Evolutionary conservation across 53 echinoderm and acorn worm species (phyloP).

Genomic region (Zoroaster sp.): DNA sequence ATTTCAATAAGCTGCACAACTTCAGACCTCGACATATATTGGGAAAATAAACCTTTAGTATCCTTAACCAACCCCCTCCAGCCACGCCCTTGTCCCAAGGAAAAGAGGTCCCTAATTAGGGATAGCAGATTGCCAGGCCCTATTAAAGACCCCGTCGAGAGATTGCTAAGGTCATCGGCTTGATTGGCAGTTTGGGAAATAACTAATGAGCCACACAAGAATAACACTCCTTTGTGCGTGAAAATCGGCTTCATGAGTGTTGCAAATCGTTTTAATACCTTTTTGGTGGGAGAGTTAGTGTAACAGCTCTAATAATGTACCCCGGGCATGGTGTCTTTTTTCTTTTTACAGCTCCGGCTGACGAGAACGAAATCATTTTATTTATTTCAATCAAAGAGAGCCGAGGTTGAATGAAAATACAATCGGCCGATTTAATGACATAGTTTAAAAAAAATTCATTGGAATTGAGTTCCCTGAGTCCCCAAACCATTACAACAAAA

Average conservation of each 20-base stretch:
- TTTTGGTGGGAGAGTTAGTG: constrained; percentile 25
- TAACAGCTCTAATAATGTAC: not conserved
- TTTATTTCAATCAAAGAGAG: not conserved
- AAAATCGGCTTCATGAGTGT: constrained; percentile 47
- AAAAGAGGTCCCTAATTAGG: constrained; percentile 24
- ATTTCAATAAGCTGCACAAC: not conserved
- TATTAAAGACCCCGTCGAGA: not conserved
- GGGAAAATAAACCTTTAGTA: not conserved
- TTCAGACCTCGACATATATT: not conserved
- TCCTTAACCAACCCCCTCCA: constrained; percentile 20
- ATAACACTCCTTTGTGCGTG: constrained; percentile 21
- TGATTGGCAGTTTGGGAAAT: constrained; percentile 21
- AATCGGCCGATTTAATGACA: too few species aligned
- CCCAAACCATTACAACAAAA: too few species aligned
- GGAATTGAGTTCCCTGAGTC: not conserved
- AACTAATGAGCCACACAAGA: constrained; percentile 44
- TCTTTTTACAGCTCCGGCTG: not conserved
- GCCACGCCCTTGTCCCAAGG: constrained; percentile 34
- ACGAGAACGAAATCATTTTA: not conserved
- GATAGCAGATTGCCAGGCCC: constrained; percentile 3
- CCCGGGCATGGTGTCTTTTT: constrained; percentile 11
- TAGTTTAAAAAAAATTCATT: not conserved
- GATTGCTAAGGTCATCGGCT: not conserved
- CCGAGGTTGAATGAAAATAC: too few species aligned
- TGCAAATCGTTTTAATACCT: constrained; percentile 35